Evolutionary conservation across 2,888 invertebrate species (phyloP), one percentile per base, ranked within the genome.

Genomic region (Sycophila texana): DNA sequence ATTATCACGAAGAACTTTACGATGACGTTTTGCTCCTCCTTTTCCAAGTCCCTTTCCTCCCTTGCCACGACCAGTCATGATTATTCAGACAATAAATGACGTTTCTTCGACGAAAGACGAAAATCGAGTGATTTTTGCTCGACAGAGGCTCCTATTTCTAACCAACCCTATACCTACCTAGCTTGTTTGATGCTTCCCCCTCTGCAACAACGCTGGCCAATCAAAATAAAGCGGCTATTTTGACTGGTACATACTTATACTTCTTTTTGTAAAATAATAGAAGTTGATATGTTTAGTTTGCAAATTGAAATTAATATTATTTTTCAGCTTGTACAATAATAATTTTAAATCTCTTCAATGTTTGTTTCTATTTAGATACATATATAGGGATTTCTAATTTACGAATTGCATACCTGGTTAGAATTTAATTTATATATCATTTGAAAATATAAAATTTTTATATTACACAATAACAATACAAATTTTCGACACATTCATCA

Each of bases 21-120:
- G 92, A 91, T 96, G 96, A 83, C 96, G 95, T 90, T 95, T 96
- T 60, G 95, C 96, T 80, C 95, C 95, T 84, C 95, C 95, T 90
- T 96, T 95, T 75, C 95, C 95, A 74, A 95, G 91, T 81, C 95
- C 95, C 91, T 95, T 95, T 66, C 95, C 94, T 51, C 92, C 92
- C 10, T 63, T 63, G 10, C 63, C 63, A 20, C 47, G 63, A 12
- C 63, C 63, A 18, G 63, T 63, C 63, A 63, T 63, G 18, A 39
- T 39, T 18, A 0, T 39, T 16, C 22, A 22, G 22, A 26, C n/a
- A 39, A n/a, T 18, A n/a, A 63, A 39, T 1, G 10, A 58, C 4
- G n/a, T 58, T 58, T 5, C 20, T 20, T 20, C 58, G 22, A 20
- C 7, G 55, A 18, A 12, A 7, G n/a, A 18, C 18, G 10, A 7